Percentiles rank a stretch among this genome's conserved stretches.
These are phyloP conservation scores for Spea bombifrons DNA, from an alignment of 2,113 vertebrate species.

Conservation along the genomic window DNA sequence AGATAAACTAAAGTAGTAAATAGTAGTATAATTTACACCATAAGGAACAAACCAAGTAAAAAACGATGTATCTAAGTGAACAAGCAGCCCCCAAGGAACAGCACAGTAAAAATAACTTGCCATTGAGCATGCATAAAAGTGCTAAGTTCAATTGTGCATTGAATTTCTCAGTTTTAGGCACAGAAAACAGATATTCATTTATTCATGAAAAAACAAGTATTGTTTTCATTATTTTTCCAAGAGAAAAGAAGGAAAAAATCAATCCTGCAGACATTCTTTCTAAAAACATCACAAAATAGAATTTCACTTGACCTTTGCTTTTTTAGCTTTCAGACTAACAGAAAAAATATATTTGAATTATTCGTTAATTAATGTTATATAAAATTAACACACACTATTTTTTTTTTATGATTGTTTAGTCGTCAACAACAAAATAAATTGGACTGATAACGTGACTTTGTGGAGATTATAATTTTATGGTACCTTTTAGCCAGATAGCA, in stretches of 20 bases:
- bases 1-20: too few relatives aligned
- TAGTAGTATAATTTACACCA: too few relatives aligned
- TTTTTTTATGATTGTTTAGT: too few relatives aligned
- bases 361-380: not conserved
- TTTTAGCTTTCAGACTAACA: not conserved
- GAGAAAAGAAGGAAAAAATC: not conserved
- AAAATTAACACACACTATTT: not conserved
- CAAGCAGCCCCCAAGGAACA: too few relatives aligned
- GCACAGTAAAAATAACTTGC: too few relatives aligned
- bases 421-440: too few relatives aligned
- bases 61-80: too few relatives aligned
- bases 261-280: not conserved
- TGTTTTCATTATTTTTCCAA: not conserved
- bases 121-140: too few relatives aligned
- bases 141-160: too few relatives aligned
- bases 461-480: not conserved
- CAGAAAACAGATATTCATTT: not conserved
- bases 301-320: slow-evolving; percentile 12
- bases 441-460: too few relatives aligned
- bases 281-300: not conserved
- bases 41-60: too few relatives aligned
- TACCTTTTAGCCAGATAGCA: slow-evolving; percentile 16
- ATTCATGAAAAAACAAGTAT: too few relatives aligned
- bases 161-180: not conserved
- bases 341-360: not conserved